Percentiles rank a stretch among this genome's conserved stretches.
Conservation (phyloP, 2,797 vertebrate genomes). For the Macroramphosus scolopax region DNA sequence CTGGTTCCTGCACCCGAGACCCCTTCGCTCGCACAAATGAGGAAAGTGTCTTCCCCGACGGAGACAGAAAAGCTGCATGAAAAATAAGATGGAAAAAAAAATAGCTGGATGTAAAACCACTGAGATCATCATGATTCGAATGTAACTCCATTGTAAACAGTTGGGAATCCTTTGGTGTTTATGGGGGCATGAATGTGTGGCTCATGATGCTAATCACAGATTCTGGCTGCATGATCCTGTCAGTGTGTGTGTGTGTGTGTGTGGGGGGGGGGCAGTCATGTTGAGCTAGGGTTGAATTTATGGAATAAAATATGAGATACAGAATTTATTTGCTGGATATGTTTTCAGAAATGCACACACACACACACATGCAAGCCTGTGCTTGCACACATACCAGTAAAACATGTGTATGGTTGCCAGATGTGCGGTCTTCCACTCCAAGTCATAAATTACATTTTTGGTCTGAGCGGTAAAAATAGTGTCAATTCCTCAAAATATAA, state of each 20-base stretch:
- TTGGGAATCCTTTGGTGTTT: conserved; percentile 19
- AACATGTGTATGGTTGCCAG: too few species aligned
- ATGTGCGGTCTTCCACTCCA: conserved; percentile 30
- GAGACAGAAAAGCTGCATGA: conserved; percentile 30
- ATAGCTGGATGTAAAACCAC: neutral
- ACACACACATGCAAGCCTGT: neutral
- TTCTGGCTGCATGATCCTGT: conserved; percentile 3
- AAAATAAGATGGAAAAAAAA: conserved; percentile 39
- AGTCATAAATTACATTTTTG: conserved; percentile 54
- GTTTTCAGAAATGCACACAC: conserved; percentile 1
- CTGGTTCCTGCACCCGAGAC: conserved; percentile 16
- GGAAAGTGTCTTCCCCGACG: conserved; percentile 22
- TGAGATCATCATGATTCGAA: conserved; percentile 9
- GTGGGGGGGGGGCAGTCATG: neutral
- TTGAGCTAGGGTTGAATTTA: conserved; percentile 38
- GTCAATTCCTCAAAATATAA: too few species aligned
- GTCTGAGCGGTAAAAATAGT: conserved; percentile 28
- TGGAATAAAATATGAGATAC: conserved; percentile 22
- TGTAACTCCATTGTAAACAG: conserved; percentile 11
- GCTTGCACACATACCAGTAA: too few species aligned
- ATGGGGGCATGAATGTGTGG: conserved; percentile 9
- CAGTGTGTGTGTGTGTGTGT: conserved; percentile 5
- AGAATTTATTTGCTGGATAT: conserved; percentile 30
- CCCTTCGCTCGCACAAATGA: conserved; percentile 24
- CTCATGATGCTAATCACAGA: too few species aligned